Percentiles rank a stretch among this genome's conserved stretches.
phyloP scores from a whole-genome alignment of 2,888 invertebrate genomes.

The Fragum whitleyi region DNA sequence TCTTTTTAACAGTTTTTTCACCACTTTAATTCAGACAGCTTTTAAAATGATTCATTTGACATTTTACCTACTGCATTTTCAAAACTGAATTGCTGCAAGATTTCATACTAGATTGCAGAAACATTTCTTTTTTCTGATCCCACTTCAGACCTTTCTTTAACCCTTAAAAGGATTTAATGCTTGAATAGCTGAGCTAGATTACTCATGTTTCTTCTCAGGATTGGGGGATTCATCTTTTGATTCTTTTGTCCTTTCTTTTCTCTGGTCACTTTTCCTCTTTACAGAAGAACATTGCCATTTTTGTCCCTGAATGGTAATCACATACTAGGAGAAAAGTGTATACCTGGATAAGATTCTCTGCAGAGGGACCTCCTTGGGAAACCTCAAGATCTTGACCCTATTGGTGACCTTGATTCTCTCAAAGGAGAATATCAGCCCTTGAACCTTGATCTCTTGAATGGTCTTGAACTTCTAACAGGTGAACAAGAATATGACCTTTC shows the following conservation, averaged over 20 bases:
- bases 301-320: constrained; percentile 22
- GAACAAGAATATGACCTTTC: constrained; percentile 54
- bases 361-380: constrained; percentile 54
- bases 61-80: neutral
- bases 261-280: constrained; percentile 30
- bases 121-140: constrained; percentile 50
- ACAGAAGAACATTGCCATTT: constrained; percentile 17
- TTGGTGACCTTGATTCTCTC: constrained; percentile 14
- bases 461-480: constrained; percentile 63
- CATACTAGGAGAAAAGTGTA: constrained; percentile 23
- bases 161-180: neutral
- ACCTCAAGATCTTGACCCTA: constrained; percentile 30
- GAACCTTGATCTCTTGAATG: constrained; percentile 47
- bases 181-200: constrained; percentile 2
- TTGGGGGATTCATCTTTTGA: constrained; percentile 23
- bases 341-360: constrained; percentile 45
- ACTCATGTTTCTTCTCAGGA: neutral
- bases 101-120: constrained; percentile 17
- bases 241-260: constrained; percentile 34
- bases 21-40: neutral
- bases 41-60: neutral
- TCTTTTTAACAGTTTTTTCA: neutral
- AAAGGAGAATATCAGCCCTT: constrained; percentile 39
- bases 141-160: constrained; percentile 18
- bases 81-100: constrained; percentile 8